Evolutionary conservation across 2,113 vertebrate genomes (phyloP), one percentile per base, ranked within the genome.

Genomic region (Onychostoma macrolepis): DNA sequence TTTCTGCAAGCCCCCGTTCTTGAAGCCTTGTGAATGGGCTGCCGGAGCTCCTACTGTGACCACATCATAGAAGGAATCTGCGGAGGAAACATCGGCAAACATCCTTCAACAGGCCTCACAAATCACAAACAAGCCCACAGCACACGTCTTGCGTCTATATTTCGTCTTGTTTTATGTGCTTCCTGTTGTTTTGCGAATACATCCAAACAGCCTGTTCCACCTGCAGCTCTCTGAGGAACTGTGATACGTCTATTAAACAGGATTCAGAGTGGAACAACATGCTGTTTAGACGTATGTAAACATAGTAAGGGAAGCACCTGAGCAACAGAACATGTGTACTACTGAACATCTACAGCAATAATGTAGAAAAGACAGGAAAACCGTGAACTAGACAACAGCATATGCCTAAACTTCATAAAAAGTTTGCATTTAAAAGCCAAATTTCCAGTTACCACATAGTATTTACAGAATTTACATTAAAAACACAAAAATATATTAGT

Each of bases 1-100:
- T 89, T 96, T 97, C 89, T 97, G 96, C 90, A 99, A 96, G 88
- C 98, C 98, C 24, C 98, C 98, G 13, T 96, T 97, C 92, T 99
- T 99, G 94, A 99, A 99, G 86, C 98, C 98, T 94, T 99, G 98
- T 93, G 95, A 97, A 93, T 99, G 98, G 0, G 98, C 97, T 3
- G 98, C 98, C 0, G 98, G 98, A 41, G 98, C 98, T 89, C 98
- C 98, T 13, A 98, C 97, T 0, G 98, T 99, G 92, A 99, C 94
- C 69, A 99, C 96, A 83, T 99, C 98, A 26, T 99, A 99, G 87
- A 96, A 92, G 26, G 96, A 95, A 93, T 99, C 98, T 99, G 93
- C 5, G 92, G 92, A 4, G 12, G 88, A 67, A 89, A 88, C 24
- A 84, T 24, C 7, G 2, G 38, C 86, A 85, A 21, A 83, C 56